Evolutionary conservation across 2,888 invertebrate genomes (phyloP), one percentile per base, ranked within the genome.

Genomic region (Limnephilus auricula): DNA sequence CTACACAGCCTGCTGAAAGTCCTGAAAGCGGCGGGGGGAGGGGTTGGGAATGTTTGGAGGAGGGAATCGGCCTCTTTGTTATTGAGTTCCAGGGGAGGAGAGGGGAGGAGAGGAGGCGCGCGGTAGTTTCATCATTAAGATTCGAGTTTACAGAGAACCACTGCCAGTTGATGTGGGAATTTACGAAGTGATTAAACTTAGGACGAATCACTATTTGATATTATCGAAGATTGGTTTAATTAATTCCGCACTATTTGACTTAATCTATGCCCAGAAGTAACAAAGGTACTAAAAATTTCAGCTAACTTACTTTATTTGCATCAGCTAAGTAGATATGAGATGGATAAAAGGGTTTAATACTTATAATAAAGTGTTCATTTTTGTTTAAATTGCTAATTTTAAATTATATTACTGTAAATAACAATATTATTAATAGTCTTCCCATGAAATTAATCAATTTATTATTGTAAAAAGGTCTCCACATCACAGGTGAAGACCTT

Each of bases 71-170:
- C 78, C 65, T 31, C 65, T 31, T 45, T 65, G 87, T 65, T 34
- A 65, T 65, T 32, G n/a, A 65, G 50, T 50, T 34, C n/a, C 31
- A 18, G 78, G 65, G 32, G 31, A n/a, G n/a, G n/a, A n/a, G n/a
- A n/a, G n/a, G n/a, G n/a, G n/a, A n/a, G n/a, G n/a, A n/a, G n/a
- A n/a, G n/a, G n/a, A 65, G 85, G 13, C 25, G 32, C n/a, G 65
- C 65, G 87, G 32, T 50, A 65, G 65, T 87, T 87, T 65, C 34
- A n/a, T 87, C 31, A 65, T 65, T 87, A 87, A 87, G 50, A 87
- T 87, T 87, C 65, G 31, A 87, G 65, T 87, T 65, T 87, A 87
- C 65, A 50, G 65, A 32, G 87, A 32, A 18, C 87, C 32, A 2
- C 31, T 32, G 65, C 25, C 50, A 50, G 50, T 50, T 86, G 85